Conservation (phyloP, 1,140 invertebrate species). For the Panonychus citri region DNA sequence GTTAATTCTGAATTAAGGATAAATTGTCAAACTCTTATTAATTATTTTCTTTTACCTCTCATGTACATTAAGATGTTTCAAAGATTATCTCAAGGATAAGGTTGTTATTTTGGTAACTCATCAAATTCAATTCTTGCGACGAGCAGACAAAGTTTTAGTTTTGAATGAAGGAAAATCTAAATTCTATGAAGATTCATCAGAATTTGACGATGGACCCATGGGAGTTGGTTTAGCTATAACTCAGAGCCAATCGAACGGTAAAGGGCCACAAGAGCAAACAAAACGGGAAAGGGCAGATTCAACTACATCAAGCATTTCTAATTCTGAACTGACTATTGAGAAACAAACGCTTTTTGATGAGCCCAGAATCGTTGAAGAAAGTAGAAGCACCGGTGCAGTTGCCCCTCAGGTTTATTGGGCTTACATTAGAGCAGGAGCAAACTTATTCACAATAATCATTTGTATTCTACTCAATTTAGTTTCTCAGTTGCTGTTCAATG, state of each 20-base stretch:
- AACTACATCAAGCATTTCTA: background rate
- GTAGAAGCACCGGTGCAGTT: constrained; percentile 10
- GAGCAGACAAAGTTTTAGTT: constrained; percentile 46
- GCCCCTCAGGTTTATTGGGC: constrained; percentile 4
- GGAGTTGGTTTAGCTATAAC: background rate
- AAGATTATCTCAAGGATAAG: constrained; percentile 32
- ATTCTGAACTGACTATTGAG: background rate
- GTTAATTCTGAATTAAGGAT: too few relatives aligned
- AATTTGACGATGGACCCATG: background rate
- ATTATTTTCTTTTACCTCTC: background rate
- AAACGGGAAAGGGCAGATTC: background rate
- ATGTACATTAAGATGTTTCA: constrained; percentile 14
- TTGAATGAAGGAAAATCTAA: constrained; percentile 32
- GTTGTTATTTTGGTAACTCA: constrained; percentile 41
- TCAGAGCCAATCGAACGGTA: background rate
- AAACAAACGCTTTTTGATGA: background rate
- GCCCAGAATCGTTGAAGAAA: constrained; percentile 12
- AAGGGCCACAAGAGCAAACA: background rate
- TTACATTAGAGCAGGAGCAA: constrained; percentile 4
- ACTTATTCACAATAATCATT: background rate
- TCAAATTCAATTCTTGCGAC: constrained; percentile 36
- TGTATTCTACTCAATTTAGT: constrained; percentile 11
- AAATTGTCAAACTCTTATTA: background rate
- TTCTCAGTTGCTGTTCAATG: constrained; percentile 16
- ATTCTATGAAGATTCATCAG: background rate